Base-by-base conservation (phyloP, 2,113 vertebrate genomes). In the Blennius ocellaris region DNA sequence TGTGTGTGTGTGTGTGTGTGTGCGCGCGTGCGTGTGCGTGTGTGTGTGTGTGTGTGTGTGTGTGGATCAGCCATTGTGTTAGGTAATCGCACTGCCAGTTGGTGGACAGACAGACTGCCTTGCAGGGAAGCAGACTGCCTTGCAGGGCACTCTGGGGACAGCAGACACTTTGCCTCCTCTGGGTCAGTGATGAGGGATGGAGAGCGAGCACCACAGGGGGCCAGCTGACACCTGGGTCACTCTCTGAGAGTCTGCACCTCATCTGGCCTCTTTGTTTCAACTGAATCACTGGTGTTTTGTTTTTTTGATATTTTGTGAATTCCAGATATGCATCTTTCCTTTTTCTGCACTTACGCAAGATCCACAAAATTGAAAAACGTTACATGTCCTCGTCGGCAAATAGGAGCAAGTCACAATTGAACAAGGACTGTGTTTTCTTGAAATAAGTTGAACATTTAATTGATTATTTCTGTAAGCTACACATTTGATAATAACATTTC, bases 141-240 rank as follows among this genome's bases (percentile, higher is more conserved):
- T 62, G 66, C 63, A 64, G 69, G 52, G 59, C 80, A 64, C 73
- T 80, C 54, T 44, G 80, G 78, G 82, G 84, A 64, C 80, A 74
- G 72, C 81, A 74, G 81, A 85, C 80, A 69, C 57, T 72, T 59
- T 50, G 62, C 64, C 59, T 80, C 81, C 82, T 61, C 70, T 21
- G 83, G 84, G 82, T 83, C 73, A 68, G 8, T 54, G 79, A 79
- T 73, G 80, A 83, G 69, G 80, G 69, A 69, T 58, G 59, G 54
- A 60, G 51, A 54, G 51, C 65, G 51, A 54, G 51, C 65, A 36
- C 76, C 62, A n/a, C 63, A 15, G 75, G 80, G 74, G 52, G 68
- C 53, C 65, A 62, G 40, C 69, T 79, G 79, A 88, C 84, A 90
- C 83, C 78, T 83, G 81, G 77, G 77, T 75, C 83, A 38, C 76